Conservation (phyloP, 2,888 invertebrate species). For the Celastrina argiolus region DNA sequence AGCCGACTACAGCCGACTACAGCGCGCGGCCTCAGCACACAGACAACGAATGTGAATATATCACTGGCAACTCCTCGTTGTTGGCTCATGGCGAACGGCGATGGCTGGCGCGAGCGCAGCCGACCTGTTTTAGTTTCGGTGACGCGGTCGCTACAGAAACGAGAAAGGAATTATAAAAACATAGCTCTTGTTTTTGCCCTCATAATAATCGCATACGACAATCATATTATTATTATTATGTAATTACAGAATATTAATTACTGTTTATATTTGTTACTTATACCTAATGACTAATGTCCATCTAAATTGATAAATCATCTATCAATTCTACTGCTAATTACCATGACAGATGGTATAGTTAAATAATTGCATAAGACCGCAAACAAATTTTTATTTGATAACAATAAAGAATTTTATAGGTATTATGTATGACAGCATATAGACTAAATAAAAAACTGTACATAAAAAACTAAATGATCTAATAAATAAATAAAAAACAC, state of each 20-base stretch:
- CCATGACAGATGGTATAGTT: not conserved
- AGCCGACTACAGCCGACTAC: conserved; percentile 42
- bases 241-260: not conserved
- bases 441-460: not conserved
- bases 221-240: not conserved
- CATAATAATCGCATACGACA: not conserved
- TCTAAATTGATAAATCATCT: too few relatives aligned
- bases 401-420: too few relatives aligned
- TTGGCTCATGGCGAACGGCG: conserved; percentile 58
- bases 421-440: not conserved
- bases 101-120: conserved; percentile 53
- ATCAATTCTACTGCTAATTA: not conserved
- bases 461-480: too few relatives aligned
- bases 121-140: conserved; percentile 74
- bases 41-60: conserved; percentile 44
- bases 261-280: not conserved
- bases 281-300: too few relatives aligned
- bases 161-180: not conserved
- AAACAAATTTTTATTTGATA: not conserved
- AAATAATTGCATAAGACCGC: not conserved
- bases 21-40: conserved; percentile 26
- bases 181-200: not conserved
- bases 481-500: too few relatives aligned
- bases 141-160: conserved; percentile 45
- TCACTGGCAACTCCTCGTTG: conserved; percentile 58